phyloP scores from a whole-genome alignment of 2,797 vertebrate species.

The Notolabrus celidotus region DNA sequence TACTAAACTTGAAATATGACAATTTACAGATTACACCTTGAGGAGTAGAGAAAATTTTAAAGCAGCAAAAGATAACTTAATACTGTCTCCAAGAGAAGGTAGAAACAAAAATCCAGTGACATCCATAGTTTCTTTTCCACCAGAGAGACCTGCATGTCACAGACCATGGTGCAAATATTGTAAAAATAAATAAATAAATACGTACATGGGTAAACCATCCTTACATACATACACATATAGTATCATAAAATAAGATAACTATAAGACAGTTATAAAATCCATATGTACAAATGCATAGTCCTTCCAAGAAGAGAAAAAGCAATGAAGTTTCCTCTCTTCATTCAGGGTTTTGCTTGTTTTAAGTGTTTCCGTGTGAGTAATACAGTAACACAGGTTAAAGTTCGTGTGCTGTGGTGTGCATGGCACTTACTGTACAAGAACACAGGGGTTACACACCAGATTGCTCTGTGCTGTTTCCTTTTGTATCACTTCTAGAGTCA shows the following conservation, averaged over 20 bases:
- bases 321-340: constrained; percentile 48
- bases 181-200: constrained; percentile 90
- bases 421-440: constrained; percentile 85
- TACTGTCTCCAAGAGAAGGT: constrained; percentile 73
- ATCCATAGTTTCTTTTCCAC: constrained; percentile 71
- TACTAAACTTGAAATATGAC: constrained; percentile 66
- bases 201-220: constrained; percentile 81
- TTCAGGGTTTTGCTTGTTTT: constrained; percentile 52
- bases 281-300: constrained; percentile 87
- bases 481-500: constrained; percentile 47
- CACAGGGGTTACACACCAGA: constrained; percentile 79
- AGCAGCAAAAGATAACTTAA: constrained; percentile 77
- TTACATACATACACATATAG: constrained; percentile 83
- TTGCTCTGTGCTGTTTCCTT: constrained; percentile 71
- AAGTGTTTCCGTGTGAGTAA: constrained; percentile 47
- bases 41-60: constrained; percentile 64
- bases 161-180: constrained; percentile 83
- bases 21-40: constrained; percentile 85
- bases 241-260: constrained; percentile 87
- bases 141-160: constrained; percentile 74
- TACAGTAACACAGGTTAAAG: constrained; percentile 51
- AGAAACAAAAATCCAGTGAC: constrained; percentile 76
- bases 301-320: constrained; percentile 76
- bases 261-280: constrained; percentile 86
- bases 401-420: constrained; percentile 78